Percentiles rank a stretch among this genome's conserved stretches.
These are phyloP conservation scores for Pantherophis guttatus DNA, from an alignment of 2,113 vertebrate genomes.

Conservation along the genomic window DNA sequence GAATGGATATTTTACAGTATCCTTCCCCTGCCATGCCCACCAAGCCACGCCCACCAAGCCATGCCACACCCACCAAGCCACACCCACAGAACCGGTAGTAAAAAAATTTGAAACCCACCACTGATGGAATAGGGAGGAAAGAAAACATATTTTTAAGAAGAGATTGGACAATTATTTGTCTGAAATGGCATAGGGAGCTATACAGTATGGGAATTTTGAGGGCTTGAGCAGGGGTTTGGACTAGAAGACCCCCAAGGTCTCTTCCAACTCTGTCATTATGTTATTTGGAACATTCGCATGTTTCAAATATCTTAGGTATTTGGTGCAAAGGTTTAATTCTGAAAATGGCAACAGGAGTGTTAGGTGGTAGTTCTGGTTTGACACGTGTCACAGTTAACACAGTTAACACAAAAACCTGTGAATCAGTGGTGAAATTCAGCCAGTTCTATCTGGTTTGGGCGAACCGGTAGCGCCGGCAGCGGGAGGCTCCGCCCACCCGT, in stretches of 20 bases:
- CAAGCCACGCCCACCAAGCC: no score
- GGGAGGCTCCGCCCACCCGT: no score
- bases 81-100: no score
- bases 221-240: neutral
- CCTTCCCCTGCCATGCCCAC: no score
- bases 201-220: neutral
- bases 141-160: neutral
- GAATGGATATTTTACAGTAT: no score
- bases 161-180: neutral
- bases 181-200: neutral
- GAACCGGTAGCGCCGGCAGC: no score
- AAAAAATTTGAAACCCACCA: no score
- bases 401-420: no score
- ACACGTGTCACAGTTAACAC: neutral
- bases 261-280: neutral
- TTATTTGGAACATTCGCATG: neutral
- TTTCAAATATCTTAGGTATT: neutral
- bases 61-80: no score
- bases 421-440: no score
- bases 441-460: no score
- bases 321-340: neutral
- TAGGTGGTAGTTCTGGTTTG: neutral
- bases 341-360: neutral
- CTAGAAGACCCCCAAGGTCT: neutral
- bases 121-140: neutral